Evolutionary conservation across 2,797 vertebrate genomes (phyloP).

Genomic region (Coregonus ussuriensis): DNA sequence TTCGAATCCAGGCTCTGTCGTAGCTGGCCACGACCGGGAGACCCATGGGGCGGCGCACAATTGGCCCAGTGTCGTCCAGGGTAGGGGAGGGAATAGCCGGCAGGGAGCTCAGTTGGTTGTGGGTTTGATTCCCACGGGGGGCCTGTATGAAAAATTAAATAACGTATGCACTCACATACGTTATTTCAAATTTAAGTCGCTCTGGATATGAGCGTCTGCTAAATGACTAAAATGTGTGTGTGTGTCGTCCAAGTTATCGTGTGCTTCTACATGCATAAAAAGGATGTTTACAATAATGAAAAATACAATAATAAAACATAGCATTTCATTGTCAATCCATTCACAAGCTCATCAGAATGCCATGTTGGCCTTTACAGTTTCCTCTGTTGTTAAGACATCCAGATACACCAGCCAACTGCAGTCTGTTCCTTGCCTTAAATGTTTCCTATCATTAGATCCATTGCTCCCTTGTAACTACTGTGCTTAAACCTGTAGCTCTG

Average conservation of each 20-base stretch:
- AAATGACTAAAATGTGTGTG: too few species aligned
- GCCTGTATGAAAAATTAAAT: too few species aligned
- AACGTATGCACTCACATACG: too few species aligned
- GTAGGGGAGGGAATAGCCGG: too few species aligned
- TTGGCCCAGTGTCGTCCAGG: too few species aligned
- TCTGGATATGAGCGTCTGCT: too few species aligned
- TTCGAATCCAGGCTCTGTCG: too few species aligned
- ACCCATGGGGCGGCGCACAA: too few species aligned
- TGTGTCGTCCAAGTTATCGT: neutral
- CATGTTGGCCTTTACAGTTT: neutral
- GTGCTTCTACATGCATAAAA: neutral
- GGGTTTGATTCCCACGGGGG: too few species aligned
- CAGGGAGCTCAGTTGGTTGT: too few species aligned
- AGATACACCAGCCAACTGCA: neutral
- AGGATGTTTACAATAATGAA: neutral
- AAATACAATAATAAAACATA: neutral
- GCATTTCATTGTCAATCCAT: neutral
- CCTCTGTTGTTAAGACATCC: neutral
- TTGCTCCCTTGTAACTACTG: neutral
- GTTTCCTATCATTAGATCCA: neutral
- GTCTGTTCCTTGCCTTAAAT: neutral
- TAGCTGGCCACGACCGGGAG: too few species aligned
- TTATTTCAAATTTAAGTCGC: too few species aligned
- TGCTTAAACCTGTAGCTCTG: neutral
- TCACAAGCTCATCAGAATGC: neutral